A percentile compares a stretch with the other conserved stretches of the same genome.
phyloP scores from a whole-genome alignment of 2,888 invertebrate species.

The Sarcophaga carnaria region DNA sequence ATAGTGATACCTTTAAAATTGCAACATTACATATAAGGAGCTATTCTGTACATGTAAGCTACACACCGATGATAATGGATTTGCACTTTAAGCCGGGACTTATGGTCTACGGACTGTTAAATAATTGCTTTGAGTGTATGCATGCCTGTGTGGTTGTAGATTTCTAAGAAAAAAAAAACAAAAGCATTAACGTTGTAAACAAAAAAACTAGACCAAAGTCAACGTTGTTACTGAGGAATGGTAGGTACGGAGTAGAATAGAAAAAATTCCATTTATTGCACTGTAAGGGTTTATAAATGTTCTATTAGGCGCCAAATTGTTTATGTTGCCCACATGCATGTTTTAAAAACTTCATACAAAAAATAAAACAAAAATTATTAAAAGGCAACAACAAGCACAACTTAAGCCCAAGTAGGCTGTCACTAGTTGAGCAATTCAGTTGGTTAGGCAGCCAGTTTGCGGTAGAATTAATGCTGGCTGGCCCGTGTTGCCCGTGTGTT shows the following conservation, averaged over 20 bases:
- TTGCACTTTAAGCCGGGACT: conserved; percentile 41
- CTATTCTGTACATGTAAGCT: conserved; percentile 27
- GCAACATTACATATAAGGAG: not conserved
- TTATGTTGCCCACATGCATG: conserved; percentile 57
- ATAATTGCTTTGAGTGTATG: not conserved
- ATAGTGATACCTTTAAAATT: conserved; percentile 41
- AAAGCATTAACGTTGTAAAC: conserved; percentile 23
- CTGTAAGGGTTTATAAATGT: conserved; percentile 58
- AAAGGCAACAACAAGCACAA: too few relatives aligned
- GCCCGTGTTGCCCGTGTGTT: not conserved
- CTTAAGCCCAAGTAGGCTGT: not conserved
- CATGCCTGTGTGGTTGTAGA: not conserved
- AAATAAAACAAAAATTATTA: too few relatives aligned
- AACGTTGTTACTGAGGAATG: not conserved
- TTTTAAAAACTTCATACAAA: not conserved
- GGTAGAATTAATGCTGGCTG: not conserved
- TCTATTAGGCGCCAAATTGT: conserved; percentile 65
- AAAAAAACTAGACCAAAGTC: not conserved
- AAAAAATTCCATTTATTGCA: conserved; percentile 39
- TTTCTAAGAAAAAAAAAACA: conserved; percentile 16
- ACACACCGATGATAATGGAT: conserved; percentile 60
- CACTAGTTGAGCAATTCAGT: conserved; percentile 3
- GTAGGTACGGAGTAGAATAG: not conserved
- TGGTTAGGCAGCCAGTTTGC: not conserved
- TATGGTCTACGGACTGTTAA: conserved; percentile 46